These are phyloP conservation scores for Gastracanthus pulcherrimus DNA, from an alignment of 2,888 invertebrate species.

Conservation along the genomic window DNA sequence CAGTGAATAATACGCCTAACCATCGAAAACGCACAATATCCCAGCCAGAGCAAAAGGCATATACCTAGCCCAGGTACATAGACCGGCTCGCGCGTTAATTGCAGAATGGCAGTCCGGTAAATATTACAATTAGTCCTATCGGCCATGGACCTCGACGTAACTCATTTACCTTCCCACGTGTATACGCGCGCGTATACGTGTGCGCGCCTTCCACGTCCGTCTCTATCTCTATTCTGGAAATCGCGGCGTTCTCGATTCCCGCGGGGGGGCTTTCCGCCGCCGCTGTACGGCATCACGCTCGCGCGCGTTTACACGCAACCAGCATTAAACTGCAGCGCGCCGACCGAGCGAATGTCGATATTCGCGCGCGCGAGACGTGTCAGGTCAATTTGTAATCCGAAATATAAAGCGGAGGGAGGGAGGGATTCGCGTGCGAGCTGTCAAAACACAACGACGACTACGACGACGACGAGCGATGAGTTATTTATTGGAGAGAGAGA, in stretches of 20 bases:
- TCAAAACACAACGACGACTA: slow-evolving; percentile 6
- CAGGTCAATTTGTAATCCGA: slow-evolving; percentile 53
- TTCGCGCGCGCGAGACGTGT: slow-evolving; percentile 31
- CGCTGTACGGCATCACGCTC: no score
- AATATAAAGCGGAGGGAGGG: slow-evolving; percentile 31
- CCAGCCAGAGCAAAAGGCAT: neutral
- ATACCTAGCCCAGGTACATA: neutral
- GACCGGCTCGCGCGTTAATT: slow-evolving; percentile 17
- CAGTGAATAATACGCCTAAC: neutral
- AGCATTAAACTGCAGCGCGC: slow-evolving; percentile 35
- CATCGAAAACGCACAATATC: neutral
- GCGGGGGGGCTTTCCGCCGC: no score
- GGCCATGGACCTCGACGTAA: slow-evolving; percentile 57
- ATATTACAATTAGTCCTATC: slow-evolving; percentile 69
- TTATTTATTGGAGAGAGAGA: slow-evolving; percentile 37
- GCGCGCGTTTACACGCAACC: slow-evolving; percentile 40
- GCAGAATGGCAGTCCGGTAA: slow-evolving; percentile 57
- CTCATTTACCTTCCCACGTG: slow-evolving; percentile 56
- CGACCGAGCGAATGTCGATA: slow-evolving; percentile 31
- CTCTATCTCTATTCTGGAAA: neutral
- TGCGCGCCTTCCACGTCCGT: neutral
- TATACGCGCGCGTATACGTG: neutral
- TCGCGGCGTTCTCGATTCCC: slow-evolving; percentile 7
- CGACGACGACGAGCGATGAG: slow-evolving; percentile 20
- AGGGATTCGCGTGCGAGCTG: neutral